Conservation (phyloP, 2,797 vertebrate genomes). For the Esox masquinongy region DNA sequence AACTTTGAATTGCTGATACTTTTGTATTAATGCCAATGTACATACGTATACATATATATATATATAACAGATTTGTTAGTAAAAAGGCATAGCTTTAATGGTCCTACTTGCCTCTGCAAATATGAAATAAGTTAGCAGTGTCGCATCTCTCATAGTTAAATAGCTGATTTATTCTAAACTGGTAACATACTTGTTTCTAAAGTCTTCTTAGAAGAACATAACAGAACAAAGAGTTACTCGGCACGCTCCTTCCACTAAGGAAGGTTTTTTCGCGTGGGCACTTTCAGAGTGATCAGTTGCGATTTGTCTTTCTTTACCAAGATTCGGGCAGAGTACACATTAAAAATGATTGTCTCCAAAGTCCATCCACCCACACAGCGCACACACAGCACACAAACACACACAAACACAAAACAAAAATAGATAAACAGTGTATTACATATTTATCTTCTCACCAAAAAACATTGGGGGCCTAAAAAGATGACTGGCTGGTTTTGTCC, state of each 20-base stretch:
- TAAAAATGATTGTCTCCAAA: constrained; percentile 62
- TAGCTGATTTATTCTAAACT: constrained; percentile 66
- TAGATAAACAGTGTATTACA: not conserved
- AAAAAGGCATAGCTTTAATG: constrained; percentile 51
- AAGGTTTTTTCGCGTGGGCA: constrained; percentile 61
- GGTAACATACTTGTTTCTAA: constrained; percentile 62
- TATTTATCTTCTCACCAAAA: not conserved
- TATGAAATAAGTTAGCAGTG: constrained; percentile 47
- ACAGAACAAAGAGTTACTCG: constrained; percentile 58
- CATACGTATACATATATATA: not conserved
- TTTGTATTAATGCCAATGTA: constrained; percentile 36
- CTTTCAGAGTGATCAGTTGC: constrained; percentile 65
- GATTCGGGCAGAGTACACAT: constrained; percentile 62
- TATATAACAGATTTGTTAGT: constrained; percentile 42
- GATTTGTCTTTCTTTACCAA: constrained; percentile 63
- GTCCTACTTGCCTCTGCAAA: constrained; percentile 47
- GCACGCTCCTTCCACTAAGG: constrained; percentile 50
- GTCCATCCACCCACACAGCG: constrained; percentile 48
- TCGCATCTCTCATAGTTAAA: constrained; percentile 46
- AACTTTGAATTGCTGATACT: constrained; percentile 36
- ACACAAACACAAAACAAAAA: not conserved
- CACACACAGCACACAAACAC: constrained; percentile 23
- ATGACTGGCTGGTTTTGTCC: too few species aligned
- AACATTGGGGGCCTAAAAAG: too few species aligned
- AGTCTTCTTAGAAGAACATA: constrained; percentile 57